Conservation (phyloP, 2,797 vertebrate genomes). For the Sebastes itinus region DNA sequence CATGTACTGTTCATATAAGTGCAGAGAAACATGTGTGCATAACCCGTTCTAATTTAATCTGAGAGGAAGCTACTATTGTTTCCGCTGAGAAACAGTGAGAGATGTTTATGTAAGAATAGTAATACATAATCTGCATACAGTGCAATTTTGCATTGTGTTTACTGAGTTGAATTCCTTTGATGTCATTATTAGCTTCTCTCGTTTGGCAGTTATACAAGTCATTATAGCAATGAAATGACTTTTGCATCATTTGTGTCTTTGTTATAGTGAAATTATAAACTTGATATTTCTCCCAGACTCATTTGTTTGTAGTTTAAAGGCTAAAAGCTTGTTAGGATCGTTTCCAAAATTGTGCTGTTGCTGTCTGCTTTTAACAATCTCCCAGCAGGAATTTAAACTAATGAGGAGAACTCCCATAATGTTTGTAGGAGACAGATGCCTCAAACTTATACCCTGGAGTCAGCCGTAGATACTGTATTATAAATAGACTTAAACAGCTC, state of each 20-base stretch:
- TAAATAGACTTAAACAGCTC: conserved; percentile 26
- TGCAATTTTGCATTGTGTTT: not conserved
- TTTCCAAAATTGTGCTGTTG: not conserved
- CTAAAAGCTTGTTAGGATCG: not conserved
- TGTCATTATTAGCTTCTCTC: not conserved
- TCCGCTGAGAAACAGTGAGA: not conserved
- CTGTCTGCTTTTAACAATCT: not conserved
- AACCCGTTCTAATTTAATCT: not conserved
- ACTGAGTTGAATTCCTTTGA: not conserved
- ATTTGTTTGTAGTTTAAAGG: not conserved
- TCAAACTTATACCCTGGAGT: conserved; percentile 2
- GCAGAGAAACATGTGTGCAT: not conserved
- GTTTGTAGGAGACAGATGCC: not conserved
- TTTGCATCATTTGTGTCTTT: not conserved
- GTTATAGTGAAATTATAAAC: not conserved
- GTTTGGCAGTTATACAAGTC: not conserved
- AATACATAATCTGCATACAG: conserved; percentile 9
- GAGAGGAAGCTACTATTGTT: not conserved
- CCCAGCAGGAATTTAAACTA: not conserved
- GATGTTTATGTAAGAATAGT: not conserved
- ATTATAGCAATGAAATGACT: not conserved
- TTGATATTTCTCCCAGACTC: not conserved
- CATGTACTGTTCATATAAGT: not conserved
- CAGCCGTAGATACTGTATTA: not conserved
- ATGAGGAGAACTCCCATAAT: not conserved